Evolutionary conservation across 1,140 invertebrate species (phyloP).

Genomic region (Homarus americanus): DNA sequence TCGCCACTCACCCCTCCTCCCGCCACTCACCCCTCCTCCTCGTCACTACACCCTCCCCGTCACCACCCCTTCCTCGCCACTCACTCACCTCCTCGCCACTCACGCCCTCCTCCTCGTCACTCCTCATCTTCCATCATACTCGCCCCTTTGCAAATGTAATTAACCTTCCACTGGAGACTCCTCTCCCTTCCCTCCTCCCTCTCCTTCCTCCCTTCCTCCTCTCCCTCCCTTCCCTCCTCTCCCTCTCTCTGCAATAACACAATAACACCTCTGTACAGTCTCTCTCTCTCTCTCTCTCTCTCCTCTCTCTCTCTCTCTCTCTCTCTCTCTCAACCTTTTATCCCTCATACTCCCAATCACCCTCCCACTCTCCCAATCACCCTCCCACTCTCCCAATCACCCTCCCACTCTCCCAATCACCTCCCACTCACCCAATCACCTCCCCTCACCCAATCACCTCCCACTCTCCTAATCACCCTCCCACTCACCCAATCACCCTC

Average conservation of each 20-base stretch:
- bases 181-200: too few relatives aligned
- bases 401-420: neutral
- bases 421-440: neutral
- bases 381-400: neutral
- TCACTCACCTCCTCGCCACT: too few relatives aligned
- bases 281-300: neutral
- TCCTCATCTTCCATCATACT: too few relatives aligned
- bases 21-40: too few relatives aligned
- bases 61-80: too few relatives aligned
- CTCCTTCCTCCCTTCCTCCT: neutral
- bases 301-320: neutral
- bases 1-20: too few relatives aligned
- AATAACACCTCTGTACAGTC: too few relatives aligned
- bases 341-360: neutral
- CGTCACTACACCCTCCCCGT: too few relatives aligned
- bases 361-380: neutral
- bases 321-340: neutral
- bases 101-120: too few relatives aligned
- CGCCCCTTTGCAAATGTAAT: too few relatives aligned
- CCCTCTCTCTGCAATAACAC: neutral
- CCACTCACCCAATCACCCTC: neutral
- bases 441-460: neutral
- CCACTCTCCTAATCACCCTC: neutral
- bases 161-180: too few relatives aligned
- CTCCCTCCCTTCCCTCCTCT: neutral